phyloP scores from a whole-genome alignment of 2,797 vertebrate genomes.

The Numenius phaeopus region DNA sequence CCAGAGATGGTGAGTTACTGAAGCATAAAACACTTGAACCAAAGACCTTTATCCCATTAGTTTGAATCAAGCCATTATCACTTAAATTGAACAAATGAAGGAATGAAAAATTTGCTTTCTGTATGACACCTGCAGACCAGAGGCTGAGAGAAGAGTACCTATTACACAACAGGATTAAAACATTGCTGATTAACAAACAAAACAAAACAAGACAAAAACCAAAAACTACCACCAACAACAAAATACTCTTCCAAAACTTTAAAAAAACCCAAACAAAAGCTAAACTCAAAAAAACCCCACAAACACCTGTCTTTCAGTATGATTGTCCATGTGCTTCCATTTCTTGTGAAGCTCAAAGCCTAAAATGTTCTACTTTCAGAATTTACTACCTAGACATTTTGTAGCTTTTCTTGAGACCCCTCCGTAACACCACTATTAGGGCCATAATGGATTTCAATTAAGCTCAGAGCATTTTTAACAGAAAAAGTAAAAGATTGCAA shows the following conservation, averaged over 20 bases:
- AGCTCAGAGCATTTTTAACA: neutral
- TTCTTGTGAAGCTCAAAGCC: neutral
- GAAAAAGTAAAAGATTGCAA: neutral
- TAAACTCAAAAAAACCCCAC: rapidly evolving
- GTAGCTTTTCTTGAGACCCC: neutral
- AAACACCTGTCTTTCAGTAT: neutral
- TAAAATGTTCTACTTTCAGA: neutral
- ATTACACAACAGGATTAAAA: neutral
- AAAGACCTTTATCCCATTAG: neutral
- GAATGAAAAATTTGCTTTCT: neutral
- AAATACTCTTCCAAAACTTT: neutral
- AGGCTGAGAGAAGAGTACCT: neutral
- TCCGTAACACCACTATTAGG: neutral
- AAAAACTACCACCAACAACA: neutral
- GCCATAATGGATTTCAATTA: neutral
- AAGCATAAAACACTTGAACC: neutral
- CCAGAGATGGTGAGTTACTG: neutral
- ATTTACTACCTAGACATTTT: neutral
- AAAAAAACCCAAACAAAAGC: neutral
- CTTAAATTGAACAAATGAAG: neutral
- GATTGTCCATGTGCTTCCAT: neutral
- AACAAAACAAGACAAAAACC: neutral
- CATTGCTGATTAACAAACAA: neutral
- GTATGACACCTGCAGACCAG: neutral
- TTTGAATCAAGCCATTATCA: neutral